Percentiles rank a stretch among this genome's conserved stretches.
These are phyloP conservation scores for Amia ocellicauda DNA, from an alignment of 2,113 vertebrate species.

Conservation along the genomic window DNA sequence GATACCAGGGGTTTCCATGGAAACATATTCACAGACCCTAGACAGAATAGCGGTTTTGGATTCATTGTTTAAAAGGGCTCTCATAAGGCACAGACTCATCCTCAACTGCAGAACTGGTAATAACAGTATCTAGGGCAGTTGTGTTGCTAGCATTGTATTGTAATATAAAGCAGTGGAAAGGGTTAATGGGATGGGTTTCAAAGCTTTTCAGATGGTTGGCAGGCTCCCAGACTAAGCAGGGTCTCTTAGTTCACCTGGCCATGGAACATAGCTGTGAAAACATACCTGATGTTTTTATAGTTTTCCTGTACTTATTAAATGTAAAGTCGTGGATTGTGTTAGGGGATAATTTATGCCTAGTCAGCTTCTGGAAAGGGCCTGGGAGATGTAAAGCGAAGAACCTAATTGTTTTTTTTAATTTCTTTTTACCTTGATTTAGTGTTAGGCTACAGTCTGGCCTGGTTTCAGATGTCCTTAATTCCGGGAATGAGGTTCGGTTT, in stretches of 20 bases:
- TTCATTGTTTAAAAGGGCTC: too few species aligned
- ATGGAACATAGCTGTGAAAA: conserved; percentile 40
- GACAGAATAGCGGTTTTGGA: not conserved
- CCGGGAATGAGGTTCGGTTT: conserved; percentile 13
- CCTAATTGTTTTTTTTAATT: not conserved
- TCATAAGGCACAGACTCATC: too few species aligned
- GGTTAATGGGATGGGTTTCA: conserved; percentile 19
- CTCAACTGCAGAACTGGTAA: too few species aligned
- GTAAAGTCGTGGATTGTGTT: conserved; percentile 24
- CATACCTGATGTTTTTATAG: conserved; percentile 35
- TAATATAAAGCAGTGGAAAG: not conserved
- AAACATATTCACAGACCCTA: not conserved
- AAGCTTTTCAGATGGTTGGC: conserved; percentile 29
- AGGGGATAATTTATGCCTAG: conserved; percentile 30
- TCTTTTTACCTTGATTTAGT: conserved; percentile 11
- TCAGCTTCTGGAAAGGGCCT: conserved; percentile 12
- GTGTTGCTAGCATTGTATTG: too few species aligned
- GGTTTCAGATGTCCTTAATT: not conserved
- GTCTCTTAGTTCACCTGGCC: conserved; percentile 37
- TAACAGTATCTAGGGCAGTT: too few species aligned
- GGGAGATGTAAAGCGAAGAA: not conserved
- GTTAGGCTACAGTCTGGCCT: not conserved
- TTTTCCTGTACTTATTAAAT: conserved; percentile 23
- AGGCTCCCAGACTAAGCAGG: conserved; percentile 14
- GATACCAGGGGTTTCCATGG: conserved; percentile 17